Percentiles rank a stretch among this genome's conserved stretches.
Evolutionary conservation across 2,113 vertebrate species (phyloP).

Genomic region (Epinephelus lanceolatus): DNA sequence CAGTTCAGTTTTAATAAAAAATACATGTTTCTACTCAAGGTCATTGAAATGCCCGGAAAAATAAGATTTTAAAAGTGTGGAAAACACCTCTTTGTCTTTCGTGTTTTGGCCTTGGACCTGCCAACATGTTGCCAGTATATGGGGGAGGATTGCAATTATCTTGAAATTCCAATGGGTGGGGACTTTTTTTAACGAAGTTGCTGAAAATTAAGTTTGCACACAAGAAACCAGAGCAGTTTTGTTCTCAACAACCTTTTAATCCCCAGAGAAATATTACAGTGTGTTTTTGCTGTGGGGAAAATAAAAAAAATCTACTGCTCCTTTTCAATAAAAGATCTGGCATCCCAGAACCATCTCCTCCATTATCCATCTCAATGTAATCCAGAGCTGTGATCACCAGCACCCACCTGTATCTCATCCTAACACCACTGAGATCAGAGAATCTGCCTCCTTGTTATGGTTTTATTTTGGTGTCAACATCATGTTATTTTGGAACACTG

Average conservation of each 20-base stretch:
- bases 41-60: neutral
- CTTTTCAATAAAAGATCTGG: neutral
- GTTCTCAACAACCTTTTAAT: neutral
- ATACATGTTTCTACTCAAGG: too few species aligned
- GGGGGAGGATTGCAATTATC: slow-evolving; percentile 11
- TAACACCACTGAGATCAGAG: neutral
- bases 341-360: neutral
- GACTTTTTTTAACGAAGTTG: neutral
- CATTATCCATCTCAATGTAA: neutral
- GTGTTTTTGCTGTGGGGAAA: neutral
- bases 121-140: neutral
- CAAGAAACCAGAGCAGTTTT: neutral
- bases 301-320: neutral
- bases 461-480: neutral
- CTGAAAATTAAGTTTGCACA: slow-evolving; percentile 3
- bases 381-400: neutral
- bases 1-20: too few species aligned
- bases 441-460: neutral
- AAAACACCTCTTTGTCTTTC: neutral
- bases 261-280: neutral
- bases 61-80: neutral
- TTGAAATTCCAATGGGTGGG: slow-evolving; percentile 12
- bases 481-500: neutral
- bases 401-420: neutral
- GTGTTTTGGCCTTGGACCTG: neutral